These are phyloP conservation scores for Hydractinia echinata DNA, from an alignment of 30 jellyfish, hydroid and myxozoan genomes.

Conservation along the genomic window DNA sequence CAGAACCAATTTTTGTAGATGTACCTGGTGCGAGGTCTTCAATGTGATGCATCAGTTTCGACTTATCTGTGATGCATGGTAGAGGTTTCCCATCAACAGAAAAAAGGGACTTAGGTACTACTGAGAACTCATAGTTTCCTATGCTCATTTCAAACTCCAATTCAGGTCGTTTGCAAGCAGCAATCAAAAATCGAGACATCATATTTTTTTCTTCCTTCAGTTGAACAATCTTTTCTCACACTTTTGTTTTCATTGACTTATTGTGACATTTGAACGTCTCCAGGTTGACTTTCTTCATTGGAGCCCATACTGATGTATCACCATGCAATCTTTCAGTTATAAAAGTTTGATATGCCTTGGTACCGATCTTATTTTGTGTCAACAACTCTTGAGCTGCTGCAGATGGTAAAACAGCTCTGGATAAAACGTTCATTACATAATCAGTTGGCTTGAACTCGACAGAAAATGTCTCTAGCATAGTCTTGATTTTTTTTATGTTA, in stretches of 20 bases:
- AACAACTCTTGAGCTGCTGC: constrained; percentile 15
- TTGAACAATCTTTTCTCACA: constrained; percentile 28
- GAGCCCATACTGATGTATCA: constrained; percentile 12
- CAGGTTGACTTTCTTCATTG: too few relatives aligned
- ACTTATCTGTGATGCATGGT: too few relatives aligned
- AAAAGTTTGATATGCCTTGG: background rate
- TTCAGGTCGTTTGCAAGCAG: constrained; percentile 26
- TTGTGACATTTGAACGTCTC: background rate
- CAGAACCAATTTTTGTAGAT: too few relatives aligned
- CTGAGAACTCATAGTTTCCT: constrained; percentile 30
- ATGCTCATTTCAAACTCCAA: background rate
- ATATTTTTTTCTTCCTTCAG: constrained; percentile 29
- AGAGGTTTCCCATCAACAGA: constrained; percentile 23
- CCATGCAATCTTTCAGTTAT: constrained; percentile 9
- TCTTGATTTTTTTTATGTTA: too few relatives aligned
- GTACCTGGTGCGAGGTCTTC: too few relatives aligned
- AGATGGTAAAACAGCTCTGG: constrained; percentile 19
- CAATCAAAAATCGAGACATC: constrained; percentile 13
- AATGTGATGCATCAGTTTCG: too few relatives aligned
- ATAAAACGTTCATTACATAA: constrained; percentile 10
- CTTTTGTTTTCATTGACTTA: constrained; percentile 23
- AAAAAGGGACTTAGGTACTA: constrained; percentile 18
- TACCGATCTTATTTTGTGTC: constrained; percentile 2
- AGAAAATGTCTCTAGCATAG: too few relatives aligned
- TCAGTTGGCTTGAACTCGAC: too few relatives aligned